Percentiles rank a stretch among this genome's conserved stretches.
Conservation (phyloP, 2,888 invertebrate species). For the Stenoptilia bipunctidactyla region DNA sequence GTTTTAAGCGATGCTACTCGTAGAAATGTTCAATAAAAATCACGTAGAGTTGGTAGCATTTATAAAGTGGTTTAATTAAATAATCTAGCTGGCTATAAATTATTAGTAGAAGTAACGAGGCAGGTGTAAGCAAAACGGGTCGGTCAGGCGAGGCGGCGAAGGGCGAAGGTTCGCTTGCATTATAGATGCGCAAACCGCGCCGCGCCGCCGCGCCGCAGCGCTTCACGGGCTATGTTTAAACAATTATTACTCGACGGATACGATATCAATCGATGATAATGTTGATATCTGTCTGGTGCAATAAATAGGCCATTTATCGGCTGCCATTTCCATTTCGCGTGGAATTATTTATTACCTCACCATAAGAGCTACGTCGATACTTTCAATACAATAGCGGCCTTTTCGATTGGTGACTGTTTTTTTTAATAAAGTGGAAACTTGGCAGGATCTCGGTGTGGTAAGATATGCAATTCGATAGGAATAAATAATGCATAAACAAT, state of each 20-base stretch:
- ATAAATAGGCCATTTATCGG: slow-evolving; percentile 67
- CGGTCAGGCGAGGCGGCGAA: slow-evolving; percentile 6
- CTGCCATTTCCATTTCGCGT: slow-evolving; percentile 47
- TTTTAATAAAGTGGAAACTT: slow-evolving; percentile 58
- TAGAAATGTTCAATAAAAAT: too few relatives aligned
- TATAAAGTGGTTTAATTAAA: background rate
- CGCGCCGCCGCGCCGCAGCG: slow-evolving; percentile 47
- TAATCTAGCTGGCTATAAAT: background rate
- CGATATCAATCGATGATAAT: slow-evolving; percentile 64
- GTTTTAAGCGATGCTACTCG: too few relatives aligned
- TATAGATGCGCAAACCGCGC: slow-evolving; percentile 49
- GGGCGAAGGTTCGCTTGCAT: slow-evolving; percentile 26
- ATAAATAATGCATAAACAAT: slow-evolving; percentile 63
- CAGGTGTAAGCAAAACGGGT: slow-evolving; percentile 23
- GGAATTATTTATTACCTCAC: slow-evolving; percentile 61
- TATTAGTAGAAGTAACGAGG: slow-evolving; percentile 6
- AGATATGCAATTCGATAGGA: slow-evolving; percentile 46
- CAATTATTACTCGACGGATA: slow-evolving; percentile 58
- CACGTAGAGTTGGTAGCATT: too few relatives aligned
- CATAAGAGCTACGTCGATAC: slow-evolving; percentile 47
- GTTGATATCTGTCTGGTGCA: slow-evolving; percentile 58
- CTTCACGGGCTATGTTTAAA: slow-evolving; percentile 57
- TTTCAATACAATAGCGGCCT: slow-evolving; percentile 53
- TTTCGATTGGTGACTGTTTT: slow-evolving; percentile 43
- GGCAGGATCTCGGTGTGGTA: slow-evolving; percentile 25